A percentile compares a stretch with the other conserved stretches of the same genome.
Evolutionary conservation across 2,113 vertebrate genomes (phyloP).

Genomic region (Xiphophorus couchianus): DNA sequence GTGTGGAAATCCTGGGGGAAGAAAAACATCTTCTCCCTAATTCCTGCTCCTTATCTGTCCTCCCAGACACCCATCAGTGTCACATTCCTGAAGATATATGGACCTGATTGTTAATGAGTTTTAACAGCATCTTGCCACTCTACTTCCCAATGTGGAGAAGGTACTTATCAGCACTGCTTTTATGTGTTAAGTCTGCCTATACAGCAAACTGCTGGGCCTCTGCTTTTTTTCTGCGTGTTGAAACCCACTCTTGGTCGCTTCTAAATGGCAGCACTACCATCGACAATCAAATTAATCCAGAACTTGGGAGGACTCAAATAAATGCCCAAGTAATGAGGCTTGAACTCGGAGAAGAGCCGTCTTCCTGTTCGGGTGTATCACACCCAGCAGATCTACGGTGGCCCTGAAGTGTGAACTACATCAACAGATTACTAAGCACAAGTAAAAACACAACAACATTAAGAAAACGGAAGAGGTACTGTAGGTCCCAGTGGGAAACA

Average conservation of each 20-base stretch:
- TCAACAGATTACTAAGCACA: too few relatives aligned
- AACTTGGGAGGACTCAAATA: constrained; percentile 3
- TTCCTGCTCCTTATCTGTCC: constrained; percentile 63
- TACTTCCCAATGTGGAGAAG: not conserved
- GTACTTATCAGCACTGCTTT: constrained; percentile 22
- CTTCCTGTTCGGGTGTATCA: not conserved
- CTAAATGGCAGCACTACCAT: not conserved
- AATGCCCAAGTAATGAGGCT: not conserved
- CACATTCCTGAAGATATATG: constrained; percentile 60
- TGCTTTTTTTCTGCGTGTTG: not conserved
- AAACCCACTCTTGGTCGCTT: not conserved
- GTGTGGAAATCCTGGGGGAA: constrained; percentile 46
- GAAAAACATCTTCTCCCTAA: constrained; percentile 35
- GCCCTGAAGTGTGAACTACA: too few relatives aligned
- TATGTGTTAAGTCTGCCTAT: not conserved
- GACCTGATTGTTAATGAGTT: constrained; percentile 48
- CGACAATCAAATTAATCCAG: not conserved
- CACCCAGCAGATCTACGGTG: not conserved
- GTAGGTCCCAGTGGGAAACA: too few relatives aligned
- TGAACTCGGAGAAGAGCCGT: constrained; percentile 7
- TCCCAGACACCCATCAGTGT: constrained; percentile 69
- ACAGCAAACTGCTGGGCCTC: not conserved
- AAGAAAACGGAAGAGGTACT: too few relatives aligned
- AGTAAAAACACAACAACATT: too few relatives aligned
- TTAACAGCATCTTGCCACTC: constrained; percentile 21